These are phyloP conservation scores for Leptothorax acervorum DNA, from an alignment of 2,888 invertebrate genomes.

Conservation along the genomic window DNA sequence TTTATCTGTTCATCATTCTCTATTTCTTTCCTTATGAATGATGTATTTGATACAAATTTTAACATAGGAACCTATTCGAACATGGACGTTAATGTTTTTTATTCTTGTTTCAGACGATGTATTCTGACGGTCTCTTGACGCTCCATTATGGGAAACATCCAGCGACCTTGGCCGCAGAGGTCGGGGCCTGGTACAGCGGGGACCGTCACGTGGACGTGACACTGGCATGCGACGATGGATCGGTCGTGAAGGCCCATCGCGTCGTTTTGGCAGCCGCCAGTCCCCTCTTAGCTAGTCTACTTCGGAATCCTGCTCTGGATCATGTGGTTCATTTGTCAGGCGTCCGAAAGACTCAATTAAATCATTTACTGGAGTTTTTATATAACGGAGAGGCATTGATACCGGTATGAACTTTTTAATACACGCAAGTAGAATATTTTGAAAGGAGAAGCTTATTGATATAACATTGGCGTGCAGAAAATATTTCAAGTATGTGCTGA, in stretches of 20 bases:
- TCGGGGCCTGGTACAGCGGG: slow-evolving; percentile 94
- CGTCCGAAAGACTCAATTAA: slow-evolving; percentile 92
- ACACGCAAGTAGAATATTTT: neutral
- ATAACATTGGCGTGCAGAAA: neutral
- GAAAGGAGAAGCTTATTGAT: neutral
- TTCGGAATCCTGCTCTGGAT: slow-evolving; percentile 83
- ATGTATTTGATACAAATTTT: neutral
- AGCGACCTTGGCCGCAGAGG: slow-evolving; percentile 96
- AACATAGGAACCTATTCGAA: neutral
- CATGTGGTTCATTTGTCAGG: slow-evolving; percentile 94
- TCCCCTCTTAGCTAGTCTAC: slow-evolving; percentile 91
- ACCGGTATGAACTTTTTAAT: slow-evolving; percentile 86
- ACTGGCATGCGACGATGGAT: slow-evolving; percentile 94
- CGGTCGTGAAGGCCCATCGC: slow-evolving; percentile 93
- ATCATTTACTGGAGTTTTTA: slow-evolving; percentile 93
- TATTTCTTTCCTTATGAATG: neutral
- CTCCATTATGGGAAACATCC: slow-evolving; percentile 97
- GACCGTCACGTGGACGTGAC: slow-evolving; percentile 95
- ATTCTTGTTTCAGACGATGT: slow-evolving; percentile 85
- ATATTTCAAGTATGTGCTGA: neutral
- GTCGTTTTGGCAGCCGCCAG: slow-evolving; percentile 95
- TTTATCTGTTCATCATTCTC: neutral
- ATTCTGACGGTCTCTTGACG: slow-evolving; percentile 91
- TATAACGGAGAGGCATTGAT: slow-evolving; percentile 95
- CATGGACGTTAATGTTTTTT: neutral